phyloP scores from a whole-genome alignment of 2,888 invertebrate species.

The Lacanobia oleracea region DNA sequence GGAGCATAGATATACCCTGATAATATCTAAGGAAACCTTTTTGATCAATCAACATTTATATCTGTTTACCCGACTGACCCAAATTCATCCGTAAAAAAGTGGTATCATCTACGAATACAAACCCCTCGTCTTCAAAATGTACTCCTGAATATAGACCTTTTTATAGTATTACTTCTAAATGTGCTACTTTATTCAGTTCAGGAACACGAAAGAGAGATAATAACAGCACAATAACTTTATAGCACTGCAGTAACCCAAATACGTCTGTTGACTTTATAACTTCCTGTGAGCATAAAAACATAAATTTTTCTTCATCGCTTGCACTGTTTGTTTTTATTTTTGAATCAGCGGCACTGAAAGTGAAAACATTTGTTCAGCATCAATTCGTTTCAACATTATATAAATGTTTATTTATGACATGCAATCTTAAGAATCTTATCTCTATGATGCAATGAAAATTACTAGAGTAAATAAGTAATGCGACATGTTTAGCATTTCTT shows the following conservation, averaged over 20 bases:
- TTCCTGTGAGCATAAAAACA: slow-evolving; percentile 7
- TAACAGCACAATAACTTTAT: slow-evolving; percentile 5
- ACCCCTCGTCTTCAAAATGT: slow-evolving; percentile 8
- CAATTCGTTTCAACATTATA: background rate
- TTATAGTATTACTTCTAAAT: slow-evolving; percentile 12
- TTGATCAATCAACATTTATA: slow-evolving; percentile 42
- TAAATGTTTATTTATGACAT: slow-evolving; percentile 28
- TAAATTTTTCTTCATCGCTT: slow-evolving; percentile 1
- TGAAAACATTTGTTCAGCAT: slow-evolving; percentile 15
- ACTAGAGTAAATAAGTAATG: background rate
- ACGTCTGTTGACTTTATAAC: slow-evolving; percentile 13
- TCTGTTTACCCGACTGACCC: slow-evolving; percentile 24
- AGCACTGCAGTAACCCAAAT: slow-evolving; percentile 6
- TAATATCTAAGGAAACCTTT: slow-evolving; percentile 31
- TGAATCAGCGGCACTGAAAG: slow-evolving; percentile 5
- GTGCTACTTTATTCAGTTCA: slow-evolving; percentile 2
- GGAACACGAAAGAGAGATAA: background rate
- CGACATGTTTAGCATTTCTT: too few relatives aligned
- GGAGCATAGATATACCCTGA: background rate
- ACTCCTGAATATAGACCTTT: background rate
- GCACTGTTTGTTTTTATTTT: slow-evolving; percentile 40
- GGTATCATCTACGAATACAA: slow-evolving; percentile 8
- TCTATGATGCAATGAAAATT: slow-evolving; percentile 6
- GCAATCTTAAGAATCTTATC: background rate
- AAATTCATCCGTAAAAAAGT: slow-evolving; percentile 17